Evolutionary conservation across 2,797 vertebrate genomes (phyloP).

Genomic region (Allobates femoralis): DNA sequence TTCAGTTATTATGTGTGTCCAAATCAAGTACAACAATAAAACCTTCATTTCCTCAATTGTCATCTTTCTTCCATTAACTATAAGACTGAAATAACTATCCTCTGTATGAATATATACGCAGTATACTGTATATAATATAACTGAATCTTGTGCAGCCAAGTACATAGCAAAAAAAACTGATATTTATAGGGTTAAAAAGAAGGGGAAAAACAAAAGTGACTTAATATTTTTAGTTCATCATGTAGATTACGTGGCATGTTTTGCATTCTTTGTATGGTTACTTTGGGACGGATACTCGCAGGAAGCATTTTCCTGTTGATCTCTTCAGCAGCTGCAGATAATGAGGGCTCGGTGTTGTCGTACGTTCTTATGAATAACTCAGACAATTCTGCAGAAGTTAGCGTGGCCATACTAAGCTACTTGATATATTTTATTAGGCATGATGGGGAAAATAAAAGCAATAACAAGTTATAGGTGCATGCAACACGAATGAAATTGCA

Average conservation of each 20-base stretch:
- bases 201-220: not conserved
- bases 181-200: not conserved
- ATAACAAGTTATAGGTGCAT: no score
- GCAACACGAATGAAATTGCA: no score
- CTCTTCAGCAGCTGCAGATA: conserved; percentile 33
- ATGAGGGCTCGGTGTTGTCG: not conserved
- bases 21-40: no score
- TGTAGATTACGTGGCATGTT: conserved; percentile 13
- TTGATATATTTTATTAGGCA: no score
- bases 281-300: conserved; percentile 10
- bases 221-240: conserved; percentile 16
- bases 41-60: no score
- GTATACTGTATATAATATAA: no score
- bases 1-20: no score
- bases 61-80: no score
- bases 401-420: not conserved
- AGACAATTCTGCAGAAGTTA: not conserved
- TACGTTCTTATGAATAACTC: conserved; percentile 3
- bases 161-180: not conserved
- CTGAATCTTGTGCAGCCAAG: not conserved
- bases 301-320: conserved; percentile 21
- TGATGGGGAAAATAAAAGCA: no score
- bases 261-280: conserved; percentile 25
- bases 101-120: no score
- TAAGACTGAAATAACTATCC: no score